phyloP scores from a whole-genome alignment of 2,888 invertebrate species.

The Muscina levida region DNA sequence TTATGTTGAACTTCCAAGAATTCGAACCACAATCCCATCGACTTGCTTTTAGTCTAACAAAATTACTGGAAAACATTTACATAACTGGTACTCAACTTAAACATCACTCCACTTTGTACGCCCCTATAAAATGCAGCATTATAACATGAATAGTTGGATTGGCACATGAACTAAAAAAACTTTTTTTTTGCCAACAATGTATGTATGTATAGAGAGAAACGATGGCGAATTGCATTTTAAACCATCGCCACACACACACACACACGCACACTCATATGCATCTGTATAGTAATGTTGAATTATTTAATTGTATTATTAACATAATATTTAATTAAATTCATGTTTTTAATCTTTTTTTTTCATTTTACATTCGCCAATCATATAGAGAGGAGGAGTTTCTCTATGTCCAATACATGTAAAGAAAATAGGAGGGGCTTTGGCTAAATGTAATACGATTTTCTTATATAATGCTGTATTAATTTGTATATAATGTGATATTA shows the following conservation, averaged over 20 bases:
- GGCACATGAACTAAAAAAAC: background rate
- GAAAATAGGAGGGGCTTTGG: conserved; percentile 28
- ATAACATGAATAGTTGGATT: background rate
- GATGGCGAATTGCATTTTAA: conserved; percentile 50
- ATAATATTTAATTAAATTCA: conserved; percentile 57
- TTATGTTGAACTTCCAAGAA: too few relatives aligned
- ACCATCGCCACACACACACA: too few relatives aligned
- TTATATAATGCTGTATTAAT: too few relatives aligned
- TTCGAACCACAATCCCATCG: too few relatives aligned
- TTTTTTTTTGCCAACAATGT: background rate
- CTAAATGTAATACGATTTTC: too few relatives aligned
- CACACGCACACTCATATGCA: conserved; percentile 28
- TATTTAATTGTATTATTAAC: conserved; percentile 60
- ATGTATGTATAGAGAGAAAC: too few relatives aligned
- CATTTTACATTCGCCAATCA: background rate
- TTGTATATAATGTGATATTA: too few relatives aligned
- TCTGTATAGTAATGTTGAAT: conserved; percentile 24
- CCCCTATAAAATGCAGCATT: background rate
- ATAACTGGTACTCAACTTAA: too few relatives aligned
- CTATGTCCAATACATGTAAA: too few relatives aligned
- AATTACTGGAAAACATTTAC: too few relatives aligned
- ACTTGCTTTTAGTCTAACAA: too few relatives aligned
- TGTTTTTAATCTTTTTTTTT: conserved; percentile 10
- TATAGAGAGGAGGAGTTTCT: conserved; percentile 45
- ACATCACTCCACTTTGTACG: background rate